Percentiles rank a stretch among this genome's conserved stretches.
These are phyloP conservation scores for Leucopsar rothschildi DNA, from an alignment of 2,113 vertebrate genomes.

Conservation along the genomic window DNA sequence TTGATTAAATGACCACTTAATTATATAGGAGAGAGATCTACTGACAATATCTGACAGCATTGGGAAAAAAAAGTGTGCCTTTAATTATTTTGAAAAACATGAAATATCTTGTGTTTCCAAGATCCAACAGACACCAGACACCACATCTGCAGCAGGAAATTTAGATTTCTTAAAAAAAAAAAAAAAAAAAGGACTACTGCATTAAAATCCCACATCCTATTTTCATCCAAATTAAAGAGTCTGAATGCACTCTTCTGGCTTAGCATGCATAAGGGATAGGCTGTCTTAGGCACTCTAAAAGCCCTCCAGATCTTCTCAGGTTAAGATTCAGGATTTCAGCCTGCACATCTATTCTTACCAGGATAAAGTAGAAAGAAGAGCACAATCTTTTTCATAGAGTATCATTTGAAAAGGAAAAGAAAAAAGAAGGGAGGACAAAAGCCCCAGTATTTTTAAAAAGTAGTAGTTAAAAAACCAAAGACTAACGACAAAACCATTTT, in stretches of 20 bases:
- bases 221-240: neutral
- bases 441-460: neutral
- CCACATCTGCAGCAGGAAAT: neutral
- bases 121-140: neutral
- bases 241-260: neutral
- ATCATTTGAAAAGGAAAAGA: neutral
- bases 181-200: neutral
- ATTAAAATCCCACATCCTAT: neutral
- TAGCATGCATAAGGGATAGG: neutral
- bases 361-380: neutral
- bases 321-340: neutral
- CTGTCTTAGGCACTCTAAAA: neutral
- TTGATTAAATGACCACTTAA: conserved; percentile 32
- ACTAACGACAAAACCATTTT: neutral
- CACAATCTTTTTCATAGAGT: neutral
- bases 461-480: neutral
- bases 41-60: neutral
- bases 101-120: neutral
- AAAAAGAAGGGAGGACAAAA: neutral
- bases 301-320: neutral
- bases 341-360: neutral
- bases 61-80: neutral
- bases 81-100: neutral
- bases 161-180: neutral
- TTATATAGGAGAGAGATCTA: neutral